Percentiles rank a stretch among this genome's conserved stretches.
Evolutionary conservation across 1,140 invertebrate genomes (phyloP).

Genomic region (Ditylenchus dipsaci): DNA sequence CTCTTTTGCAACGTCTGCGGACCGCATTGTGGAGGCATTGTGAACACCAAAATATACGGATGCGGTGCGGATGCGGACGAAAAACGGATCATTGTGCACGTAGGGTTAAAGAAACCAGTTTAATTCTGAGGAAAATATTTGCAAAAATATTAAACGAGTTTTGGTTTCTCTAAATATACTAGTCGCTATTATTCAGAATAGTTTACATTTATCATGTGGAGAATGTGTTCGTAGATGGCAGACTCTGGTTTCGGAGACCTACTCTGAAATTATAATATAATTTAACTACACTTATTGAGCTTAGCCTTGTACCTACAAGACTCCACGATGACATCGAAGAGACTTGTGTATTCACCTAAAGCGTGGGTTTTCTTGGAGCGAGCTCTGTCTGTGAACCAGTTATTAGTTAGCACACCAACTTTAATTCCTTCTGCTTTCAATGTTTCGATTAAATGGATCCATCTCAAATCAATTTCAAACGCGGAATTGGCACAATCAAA

Average conservation of each 20-base stretch:
- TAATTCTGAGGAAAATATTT: too few relatives aligned
- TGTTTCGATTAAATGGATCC: conserved; percentile 58
- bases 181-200: too few relatives aligned
- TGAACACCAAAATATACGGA: too few relatives aligned
- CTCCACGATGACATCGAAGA: conserved; percentile 60
- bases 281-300: too few relatives aligned
- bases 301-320: conserved; percentile 52
- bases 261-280: too few relatives aligned
- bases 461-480: conserved; percentile 49
- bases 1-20: too few relatives aligned
- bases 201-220: conserved; percentile 43
- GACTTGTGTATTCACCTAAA: conserved; percentile 1
- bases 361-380: conserved; percentile 43
- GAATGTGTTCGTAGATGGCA: conserved; percentile 57
- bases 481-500: conserved; percentile 12
- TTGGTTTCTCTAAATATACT: too few relatives aligned
- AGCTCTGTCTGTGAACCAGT: conserved; percentile 57
- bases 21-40: too few relatives aligned
- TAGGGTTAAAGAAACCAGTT: too few relatives aligned
- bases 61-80: too few relatives aligned
- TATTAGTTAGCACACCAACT: conserved; percentile 61
- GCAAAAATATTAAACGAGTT: too few relatives aligned
- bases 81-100: too few relatives aligned
- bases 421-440: conserved; percentile 58
- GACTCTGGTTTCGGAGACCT: conserved; percentile 58